Conservation (phyloP, 2,888 invertebrate species). For the Aporophyla lueneburgensis region DNA sequence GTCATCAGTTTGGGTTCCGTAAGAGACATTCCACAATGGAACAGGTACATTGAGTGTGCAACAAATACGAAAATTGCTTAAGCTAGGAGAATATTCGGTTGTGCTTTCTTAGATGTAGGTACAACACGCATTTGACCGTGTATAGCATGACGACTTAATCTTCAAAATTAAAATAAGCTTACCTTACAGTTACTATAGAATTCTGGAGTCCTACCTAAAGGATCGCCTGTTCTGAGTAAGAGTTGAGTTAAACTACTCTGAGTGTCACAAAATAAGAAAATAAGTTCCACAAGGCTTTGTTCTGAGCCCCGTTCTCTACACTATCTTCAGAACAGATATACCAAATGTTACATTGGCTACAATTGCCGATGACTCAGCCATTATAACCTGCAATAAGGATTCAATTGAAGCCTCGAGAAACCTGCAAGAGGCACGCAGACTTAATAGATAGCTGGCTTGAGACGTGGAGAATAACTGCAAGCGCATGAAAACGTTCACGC, state of each 20-base stretch:
- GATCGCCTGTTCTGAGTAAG: background rate
- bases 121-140: background rate
- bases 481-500: background rate
- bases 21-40: background rate
- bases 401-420: background rate
- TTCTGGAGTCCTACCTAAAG: background rate
- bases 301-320: background rate
- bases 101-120: background rate
- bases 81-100: background rate
- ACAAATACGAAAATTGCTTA: background rate
- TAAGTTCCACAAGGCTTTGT: background rate
- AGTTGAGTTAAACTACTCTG: background rate
- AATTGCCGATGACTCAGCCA: background rate
- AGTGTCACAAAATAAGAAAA: background rate
- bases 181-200: background rate
- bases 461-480: background rate
- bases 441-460: background rate
- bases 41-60: background rate
- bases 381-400: background rate
- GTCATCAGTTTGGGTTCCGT: background rate
- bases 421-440: background rate
- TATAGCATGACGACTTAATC: background rate
- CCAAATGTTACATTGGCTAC: background rate
- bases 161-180: background rate
- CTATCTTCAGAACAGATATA: background rate